Evolutionary conservation across 2,113 vertebrate genomes (phyloP).

Genomic region (Onychorhynchus coronatus): DNA sequence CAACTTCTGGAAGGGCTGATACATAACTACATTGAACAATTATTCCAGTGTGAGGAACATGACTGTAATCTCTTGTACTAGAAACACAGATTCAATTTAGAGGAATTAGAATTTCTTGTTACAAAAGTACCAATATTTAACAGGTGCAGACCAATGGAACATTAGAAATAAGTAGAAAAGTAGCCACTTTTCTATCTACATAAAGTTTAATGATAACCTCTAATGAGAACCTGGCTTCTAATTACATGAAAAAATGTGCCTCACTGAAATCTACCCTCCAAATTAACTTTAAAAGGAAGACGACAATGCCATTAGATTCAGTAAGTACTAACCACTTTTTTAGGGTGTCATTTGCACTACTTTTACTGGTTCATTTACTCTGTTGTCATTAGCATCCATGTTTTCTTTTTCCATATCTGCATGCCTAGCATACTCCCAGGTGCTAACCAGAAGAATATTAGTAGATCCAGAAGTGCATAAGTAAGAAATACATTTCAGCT

Average conservation of each 20-base stretch:
- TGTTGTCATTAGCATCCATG: not conserved
- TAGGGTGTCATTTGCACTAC: not conserved
- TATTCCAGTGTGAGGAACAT: not conserved
- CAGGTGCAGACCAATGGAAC: not conserved
- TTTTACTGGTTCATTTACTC: not conserved
- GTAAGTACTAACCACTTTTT: not conserved
- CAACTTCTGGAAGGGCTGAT: not conserved
- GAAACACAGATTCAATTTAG: not conserved
- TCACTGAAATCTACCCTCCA: not conserved
- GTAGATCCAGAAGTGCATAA: not conserved
- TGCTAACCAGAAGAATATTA: not conserved
- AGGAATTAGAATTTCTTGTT: not conserved
- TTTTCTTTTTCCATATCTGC: not conserved
- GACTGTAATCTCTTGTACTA: not conserved
- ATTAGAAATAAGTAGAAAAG: not conserved
- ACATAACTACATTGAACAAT: not conserved
- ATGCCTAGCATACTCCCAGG: not conserved
- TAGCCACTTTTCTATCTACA: not conserved
- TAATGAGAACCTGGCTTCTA: not conserved
- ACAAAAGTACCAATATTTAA: not conserved
- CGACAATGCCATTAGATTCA: not conserved
- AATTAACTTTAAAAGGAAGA: not conserved
- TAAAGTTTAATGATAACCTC: not conserved
- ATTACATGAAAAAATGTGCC: not conserved
- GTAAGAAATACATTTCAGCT: not conserved